Base-by-base conservation (phyloP, 2,888 invertebrate species). In the Tetrapedia diversipes region DNA sequence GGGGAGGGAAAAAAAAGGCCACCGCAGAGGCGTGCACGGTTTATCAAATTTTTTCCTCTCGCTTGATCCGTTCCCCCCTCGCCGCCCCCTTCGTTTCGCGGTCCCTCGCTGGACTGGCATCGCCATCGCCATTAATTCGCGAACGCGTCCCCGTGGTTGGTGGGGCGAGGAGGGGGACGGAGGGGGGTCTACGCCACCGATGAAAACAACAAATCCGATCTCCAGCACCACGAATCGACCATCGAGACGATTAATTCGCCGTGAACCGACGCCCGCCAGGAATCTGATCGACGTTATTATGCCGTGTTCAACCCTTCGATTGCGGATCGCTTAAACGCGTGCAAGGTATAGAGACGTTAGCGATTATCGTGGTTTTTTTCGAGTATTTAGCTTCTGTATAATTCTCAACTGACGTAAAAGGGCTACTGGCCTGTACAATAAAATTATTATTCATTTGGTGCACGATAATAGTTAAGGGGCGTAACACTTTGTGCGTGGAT, bases 41-140 rank as follows among this genome's bases (percentile, higher is more conserved):
- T 78, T 67, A 64, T 71, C 78, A 71, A 77, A 71, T 67, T 67
- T 71, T 61, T 71, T 43, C 60, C 70, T 65, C 65, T 59, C 66
- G 51, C 66, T 61, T 34, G 54, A 24, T 45, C 45, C 27, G 29
- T n/a, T 7, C 54, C n/a, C 27, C 29, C 11, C 11, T 11, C 4
- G 16, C 45, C 14, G 19, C 7, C 29, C 8, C 32, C 32, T 7
- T 22, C 29, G 14, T n/a, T n/a, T n/a, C n/a, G n/a, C n/a, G n/a
- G n/a, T n/a, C n/a, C n/a, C n/a, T n/a, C n/a, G n/a, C n/a, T n/a
- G n/a, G n/a, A n/a, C n/a, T n/a, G n/a, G n/a, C n/a, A n/a, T n/a
- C n/a, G n/a, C 63, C 63, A 27, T 49, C 60, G 29, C 66, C 75
- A 53, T 63, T 71, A 78, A 72, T 72, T 72, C 66, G 51, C 29